Conservation (phyloP, 2,113 vertebrate species). For the Sitta europaea region DNA sequence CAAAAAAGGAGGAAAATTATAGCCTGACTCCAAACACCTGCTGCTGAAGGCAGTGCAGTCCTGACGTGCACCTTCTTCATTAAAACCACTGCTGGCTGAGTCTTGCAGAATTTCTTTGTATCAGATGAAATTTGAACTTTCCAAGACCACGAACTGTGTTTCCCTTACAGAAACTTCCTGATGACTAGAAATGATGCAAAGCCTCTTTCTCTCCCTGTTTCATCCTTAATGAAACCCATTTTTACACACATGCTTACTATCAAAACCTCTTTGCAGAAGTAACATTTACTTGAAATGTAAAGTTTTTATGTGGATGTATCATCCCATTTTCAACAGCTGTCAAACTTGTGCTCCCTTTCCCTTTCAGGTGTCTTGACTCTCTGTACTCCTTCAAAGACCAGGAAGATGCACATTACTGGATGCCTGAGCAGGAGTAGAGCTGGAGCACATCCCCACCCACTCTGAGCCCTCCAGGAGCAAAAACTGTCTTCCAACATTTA, state of each 20-base stretch:
- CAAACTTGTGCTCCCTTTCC: not conserved
- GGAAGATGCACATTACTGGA: not conserved
- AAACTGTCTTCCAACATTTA: not conserved
- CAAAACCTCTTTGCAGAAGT: not conserved
- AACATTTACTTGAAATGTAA: not conserved
- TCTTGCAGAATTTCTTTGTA: not conserved
- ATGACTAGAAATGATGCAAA: not conserved
- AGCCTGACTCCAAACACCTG: accelerated
- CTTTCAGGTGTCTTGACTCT: accelerated
- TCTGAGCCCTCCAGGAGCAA: not conserved
- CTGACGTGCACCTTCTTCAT: accelerated
- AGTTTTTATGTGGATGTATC: not conserved
- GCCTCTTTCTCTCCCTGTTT: not conserved
- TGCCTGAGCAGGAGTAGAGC: not conserved
- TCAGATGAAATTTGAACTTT: not conserved
- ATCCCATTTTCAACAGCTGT: not conserved
- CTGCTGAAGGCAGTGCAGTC: not conserved
- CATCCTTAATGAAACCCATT: not conserved
- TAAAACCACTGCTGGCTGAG: not conserved
- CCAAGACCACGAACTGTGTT: not conserved
- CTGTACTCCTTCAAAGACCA: not conserved
- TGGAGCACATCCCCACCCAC: not conserved
- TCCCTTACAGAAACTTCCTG: not conserved
- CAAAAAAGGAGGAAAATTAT: not conserved
- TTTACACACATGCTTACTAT: not conserved